Conservation (phyloP, 92 coral and sea anemone genomes). For the Chrysogorgia sp. region DNA sequence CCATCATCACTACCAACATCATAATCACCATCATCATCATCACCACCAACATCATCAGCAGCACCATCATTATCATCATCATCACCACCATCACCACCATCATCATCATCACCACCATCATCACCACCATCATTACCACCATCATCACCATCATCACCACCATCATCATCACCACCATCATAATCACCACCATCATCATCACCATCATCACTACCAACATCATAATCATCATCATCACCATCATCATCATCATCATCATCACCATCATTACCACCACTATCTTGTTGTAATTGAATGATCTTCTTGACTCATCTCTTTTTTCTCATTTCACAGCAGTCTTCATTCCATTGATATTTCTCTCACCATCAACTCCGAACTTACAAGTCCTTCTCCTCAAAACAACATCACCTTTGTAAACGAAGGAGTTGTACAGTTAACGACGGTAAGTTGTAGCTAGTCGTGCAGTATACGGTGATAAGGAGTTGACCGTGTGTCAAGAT, state of each 20-base stretch:
- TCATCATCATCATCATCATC: not conserved
- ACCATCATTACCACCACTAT: not conserved
- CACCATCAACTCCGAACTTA: constrained; percentile 61
- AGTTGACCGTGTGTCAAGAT: no score
- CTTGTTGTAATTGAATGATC: not conserved
- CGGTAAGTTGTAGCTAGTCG: constrained; percentile 63
- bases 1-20: not conserved
- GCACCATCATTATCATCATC: not conserved
- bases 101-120: not conserved
- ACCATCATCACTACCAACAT: not conserved
- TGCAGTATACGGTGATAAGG: not conserved
- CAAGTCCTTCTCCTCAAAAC: constrained; percentile 44
- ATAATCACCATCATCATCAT: not conserved
- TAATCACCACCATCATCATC: not conserved
- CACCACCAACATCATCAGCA: not conserved
- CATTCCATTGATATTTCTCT: constrained; percentile 43
- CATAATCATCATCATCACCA: not conserved
- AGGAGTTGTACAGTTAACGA: constrained; percentile 82
- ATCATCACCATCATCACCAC: not conserved
- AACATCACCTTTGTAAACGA: constrained; percentile 73
- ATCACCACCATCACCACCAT: not conserved
- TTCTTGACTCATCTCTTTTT: not conserved
- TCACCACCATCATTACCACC: not conserved
- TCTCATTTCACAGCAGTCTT: constrained; percentile 3
- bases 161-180: not conserved